Conservation (phyloP, 2,797 vertebrate genomes). For the Denticeps clupeoides region DNA sequence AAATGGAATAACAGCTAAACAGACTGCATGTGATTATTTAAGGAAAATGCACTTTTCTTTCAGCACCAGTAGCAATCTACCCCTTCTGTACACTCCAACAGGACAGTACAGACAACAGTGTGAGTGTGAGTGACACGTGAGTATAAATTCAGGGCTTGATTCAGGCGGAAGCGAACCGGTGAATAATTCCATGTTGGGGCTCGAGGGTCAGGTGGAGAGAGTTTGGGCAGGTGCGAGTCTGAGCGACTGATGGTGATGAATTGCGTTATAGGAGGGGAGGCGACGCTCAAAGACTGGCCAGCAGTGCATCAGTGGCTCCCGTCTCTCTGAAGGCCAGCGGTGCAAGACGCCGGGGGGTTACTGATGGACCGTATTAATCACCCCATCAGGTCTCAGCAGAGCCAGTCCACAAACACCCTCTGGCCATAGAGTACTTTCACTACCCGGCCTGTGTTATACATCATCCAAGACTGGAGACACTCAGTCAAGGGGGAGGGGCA, state of each 20-base stretch:
- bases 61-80: too few species aligned
- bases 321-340: conserved; percentile 26
- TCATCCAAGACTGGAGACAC: conserved; percentile 13
- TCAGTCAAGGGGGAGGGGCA: conserved; percentile 7
- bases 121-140: too few species aligned
- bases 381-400: conserved; percentile 36
- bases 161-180: too few species aligned
- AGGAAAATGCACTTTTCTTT: too few species aligned
- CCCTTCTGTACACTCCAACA: too few species aligned
- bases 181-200: conserved; percentile 22
- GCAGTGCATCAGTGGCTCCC: conserved; percentile 20
- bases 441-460: conserved; percentile 25
- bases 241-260: conserved; percentile 35
- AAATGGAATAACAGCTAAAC: too few species aligned
- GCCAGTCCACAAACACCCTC: conserved; percentile 16
- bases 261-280: conserved; percentile 19
- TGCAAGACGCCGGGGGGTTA: conserved; percentile 28
- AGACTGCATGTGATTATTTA: too few species aligned
- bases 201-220: conserved; percentile 14
- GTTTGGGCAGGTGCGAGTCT: conserved; percentile 15
- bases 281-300: conserved; percentile 5
- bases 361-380: conserved; percentile 48
- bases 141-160: too few species aligned
- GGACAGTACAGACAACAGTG: too few species aligned
- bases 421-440: conserved; percentile 21